Evolutionary conservation across 2,113 vertebrate genomes (phyloP), one percentile per base, ranked within the genome.

Genomic region (Cynopterus brachyotis): DNA sequence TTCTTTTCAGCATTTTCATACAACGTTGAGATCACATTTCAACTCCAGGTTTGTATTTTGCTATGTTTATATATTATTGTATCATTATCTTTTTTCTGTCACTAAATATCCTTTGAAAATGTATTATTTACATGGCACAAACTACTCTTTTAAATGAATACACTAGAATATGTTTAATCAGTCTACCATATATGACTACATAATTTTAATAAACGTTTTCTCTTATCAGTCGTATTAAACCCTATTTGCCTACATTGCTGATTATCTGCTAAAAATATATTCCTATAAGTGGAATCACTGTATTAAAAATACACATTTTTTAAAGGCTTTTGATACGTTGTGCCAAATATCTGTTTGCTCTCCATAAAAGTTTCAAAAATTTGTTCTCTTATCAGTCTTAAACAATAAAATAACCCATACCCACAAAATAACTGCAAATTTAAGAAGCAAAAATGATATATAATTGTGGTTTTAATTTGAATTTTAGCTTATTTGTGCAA

Each of bases 401-500:
- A 70, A 15, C 42, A 1, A 35, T 50, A 35, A 24, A 78, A 78
- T 55, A 42, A 2, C 47, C 47, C 37, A 73, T 9, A 86, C 32
- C 45, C 30, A 87, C 50, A 91, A 96, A 67, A 53, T 87, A 82
- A 73, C 1, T 67, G 22, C 26, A 82, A 67, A 92, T 47, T 84
- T 70, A 59, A 94, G 22, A 70, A 84, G 42, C 15, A 69, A 88
- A 97, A 73, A 62, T 86, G 55, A 2, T 24, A 90, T 40, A 24
- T 79, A 87, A 81, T 88, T 94, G 59, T 32, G 15, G 19, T 28
- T 94, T 95, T 86, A 76, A 88, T 75, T 88, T 95, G 60, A 88
- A 85, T 40, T 67, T 78, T 64, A 95, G 50, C 3, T 84, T 75
- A 40, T 32, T 75, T 35, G 42, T 20, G 4, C 19, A 42, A 40